These are phyloP conservation scores for Thera obeliscata DNA, from an alignment of 2,888 invertebrate genomes.

Conservation along the genomic window DNA sequence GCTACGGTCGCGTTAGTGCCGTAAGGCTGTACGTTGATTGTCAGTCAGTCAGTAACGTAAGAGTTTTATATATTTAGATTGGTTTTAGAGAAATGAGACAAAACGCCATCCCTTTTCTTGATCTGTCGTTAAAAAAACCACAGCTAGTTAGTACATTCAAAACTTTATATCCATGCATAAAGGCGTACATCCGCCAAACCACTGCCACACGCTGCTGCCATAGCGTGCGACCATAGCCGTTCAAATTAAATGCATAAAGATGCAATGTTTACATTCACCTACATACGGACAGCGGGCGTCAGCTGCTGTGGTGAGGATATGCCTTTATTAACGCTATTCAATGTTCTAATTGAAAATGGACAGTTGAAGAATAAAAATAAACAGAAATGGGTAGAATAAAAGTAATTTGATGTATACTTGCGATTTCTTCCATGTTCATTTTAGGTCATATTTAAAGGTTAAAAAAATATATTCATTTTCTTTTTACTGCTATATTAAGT, in stretches of 20 bases:
- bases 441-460: too few relatives aligned
- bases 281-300: slow-evolving; percentile 37
- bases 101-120: background rate
- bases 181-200: slow-evolving; percentile 74
- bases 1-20: too few relatives aligned
- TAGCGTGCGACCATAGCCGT: slow-evolving; percentile 73
- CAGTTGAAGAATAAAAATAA: background rate
- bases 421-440: too few relatives aligned
- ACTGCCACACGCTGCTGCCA: slow-evolving; percentile 77
- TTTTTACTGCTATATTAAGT: too few relatives aligned
- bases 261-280: slow-evolving; percentile 66
- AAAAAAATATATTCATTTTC: too few relatives aligned
- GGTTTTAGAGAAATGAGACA: too few relatives aligned
- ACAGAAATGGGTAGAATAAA: too few relatives aligned
- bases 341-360: slow-evolving; percentile 3
- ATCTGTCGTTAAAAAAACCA: background rate
- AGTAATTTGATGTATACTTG: too few relatives aligned
- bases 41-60: too few relatives aligned
- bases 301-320: slow-evolving; percentile 31
- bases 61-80: too few relatives aligned
- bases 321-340: slow-evolving; percentile 17
- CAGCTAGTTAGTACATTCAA: slow-evolving; percentile 34
- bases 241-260: slow-evolving; percentile 82
- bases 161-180: slow-evolving; percentile 47
- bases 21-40: too few relatives aligned